Conservation (phyloP, 2,113 vertebrate genomes). For the Takifugu bimaculatus region DNA sequence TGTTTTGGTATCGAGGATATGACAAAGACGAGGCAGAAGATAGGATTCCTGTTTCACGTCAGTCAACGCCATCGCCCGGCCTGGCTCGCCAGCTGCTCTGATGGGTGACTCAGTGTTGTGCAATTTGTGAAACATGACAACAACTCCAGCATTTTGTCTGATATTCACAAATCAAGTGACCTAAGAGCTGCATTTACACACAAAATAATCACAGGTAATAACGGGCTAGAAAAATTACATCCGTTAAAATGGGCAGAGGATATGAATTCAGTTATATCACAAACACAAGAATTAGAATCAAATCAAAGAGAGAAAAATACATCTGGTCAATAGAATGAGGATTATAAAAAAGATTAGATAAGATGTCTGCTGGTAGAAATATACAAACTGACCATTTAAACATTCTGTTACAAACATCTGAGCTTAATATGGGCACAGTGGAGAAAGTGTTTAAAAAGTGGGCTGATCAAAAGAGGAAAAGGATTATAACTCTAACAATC, state of each 20-base stretch:
- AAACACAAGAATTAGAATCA: constrained; percentile 55
- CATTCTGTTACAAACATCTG: constrained; percentile 70
- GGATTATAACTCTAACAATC: constrained; percentile 67
- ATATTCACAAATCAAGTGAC: constrained; percentile 57
- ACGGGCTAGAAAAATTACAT: constrained; percentile 47
- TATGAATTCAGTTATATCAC: constrained; percentile 64
- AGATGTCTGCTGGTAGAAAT: constrained; percentile 74
- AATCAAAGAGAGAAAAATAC: constrained; percentile 37
- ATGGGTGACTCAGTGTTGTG: constrained; percentile 25
- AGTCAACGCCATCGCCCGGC: too few relatives aligned
- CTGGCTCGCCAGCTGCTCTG: too few relatives aligned
- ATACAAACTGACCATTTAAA: constrained; percentile 73
- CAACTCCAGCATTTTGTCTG: constrained; percentile 54
- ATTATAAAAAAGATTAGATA: constrained; percentile 75
- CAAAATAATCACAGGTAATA: constrained; percentile 29
- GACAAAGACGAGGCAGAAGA: constrained; percentile 15
- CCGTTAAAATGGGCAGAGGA: constrained; percentile 41
- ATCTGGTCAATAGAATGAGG: constrained; percentile 67
- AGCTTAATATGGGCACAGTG: constrained; percentile 56
- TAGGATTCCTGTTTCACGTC: constrained; percentile 12
- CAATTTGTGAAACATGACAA: constrained; percentile 45
- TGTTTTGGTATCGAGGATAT: constrained; percentile 72
- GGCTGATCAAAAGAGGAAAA: constrained; percentile 41
- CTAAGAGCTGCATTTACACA: constrained; percentile 48
- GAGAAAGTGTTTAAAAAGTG: constrained; percentile 37